These are phyloP conservation scores for Tupaia tana DNA, from an alignment of 2,113 vertebrate species.

Conservation along the genomic window DNA sequence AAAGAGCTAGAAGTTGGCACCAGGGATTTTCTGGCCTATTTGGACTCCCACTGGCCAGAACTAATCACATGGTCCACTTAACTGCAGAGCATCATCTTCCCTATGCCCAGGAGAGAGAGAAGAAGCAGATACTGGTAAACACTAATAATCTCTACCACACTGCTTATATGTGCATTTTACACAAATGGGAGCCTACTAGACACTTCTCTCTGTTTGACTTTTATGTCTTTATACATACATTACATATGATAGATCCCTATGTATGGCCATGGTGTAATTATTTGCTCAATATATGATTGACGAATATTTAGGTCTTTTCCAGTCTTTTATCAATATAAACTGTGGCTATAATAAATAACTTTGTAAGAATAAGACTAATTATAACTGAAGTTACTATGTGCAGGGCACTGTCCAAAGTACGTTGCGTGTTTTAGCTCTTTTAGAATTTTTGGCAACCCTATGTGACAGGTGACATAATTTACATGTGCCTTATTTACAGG, in stretches of 20 bases:
- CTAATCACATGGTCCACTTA: not conserved
- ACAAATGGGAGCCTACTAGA: not conserved
- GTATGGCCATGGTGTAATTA: not conserved
- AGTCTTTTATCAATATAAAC: not conserved
- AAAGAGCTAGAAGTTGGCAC: not conserved
- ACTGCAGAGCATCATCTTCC: not conserved
- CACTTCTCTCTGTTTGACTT: not conserved
- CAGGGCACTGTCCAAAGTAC: not conserved
- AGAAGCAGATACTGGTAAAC: not conserved
- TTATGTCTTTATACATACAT: not conserved
- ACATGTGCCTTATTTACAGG: not conserved
- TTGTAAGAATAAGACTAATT: not conserved
- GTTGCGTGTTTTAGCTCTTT: not conserved
- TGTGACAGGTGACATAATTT: slow-evolving; percentile 15
- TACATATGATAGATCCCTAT: not conserved
- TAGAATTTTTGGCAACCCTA: not conserved
- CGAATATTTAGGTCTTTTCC: not conserved
- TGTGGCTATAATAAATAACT: slow-evolving; percentile 4
- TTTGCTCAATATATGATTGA: not conserved
- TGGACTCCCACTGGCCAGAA: not conserved
- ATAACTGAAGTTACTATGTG: not conserved
- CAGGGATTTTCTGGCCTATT: not conserved
- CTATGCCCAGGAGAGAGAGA: not conserved
- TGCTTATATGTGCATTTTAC: not conserved
- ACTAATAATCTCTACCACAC: not conserved